phyloP scores from a whole-genome alignment of 2,113 vertebrate species.

The Muscicapa adusta region DNA sequence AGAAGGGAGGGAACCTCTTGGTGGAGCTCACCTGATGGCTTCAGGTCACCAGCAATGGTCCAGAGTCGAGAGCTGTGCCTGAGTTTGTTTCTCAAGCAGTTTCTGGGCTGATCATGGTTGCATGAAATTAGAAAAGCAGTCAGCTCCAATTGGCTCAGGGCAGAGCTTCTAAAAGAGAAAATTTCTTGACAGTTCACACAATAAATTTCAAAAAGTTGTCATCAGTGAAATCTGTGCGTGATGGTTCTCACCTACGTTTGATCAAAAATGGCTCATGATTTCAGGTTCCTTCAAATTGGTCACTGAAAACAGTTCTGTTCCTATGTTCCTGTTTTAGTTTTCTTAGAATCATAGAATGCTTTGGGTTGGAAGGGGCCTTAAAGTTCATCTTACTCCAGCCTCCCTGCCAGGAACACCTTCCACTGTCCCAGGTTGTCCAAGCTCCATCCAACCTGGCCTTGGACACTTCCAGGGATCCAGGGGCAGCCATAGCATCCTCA shows the following conservation, averaged over 20 bases:
- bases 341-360: neutral
- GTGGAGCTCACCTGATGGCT: neutral
- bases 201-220: neutral
- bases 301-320: neutral
- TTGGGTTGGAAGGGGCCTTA: neutral
- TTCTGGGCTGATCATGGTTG: neutral
- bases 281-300: neutral
- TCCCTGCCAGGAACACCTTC: neutral
- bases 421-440: neutral
- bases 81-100: neutral
- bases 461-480: neutral
- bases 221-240: neutral
- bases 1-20: neutral
- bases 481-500: neutral
- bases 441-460: rapidly evolving
- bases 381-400: neutral
- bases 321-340: neutral
- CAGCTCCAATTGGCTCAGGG: neutral
- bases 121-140: neutral
- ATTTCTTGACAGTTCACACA: neutral
- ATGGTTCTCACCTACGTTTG: neutral
- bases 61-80: rapidly evolving
- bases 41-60: rapidly evolving
- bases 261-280: neutral
- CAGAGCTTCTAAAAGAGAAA: neutral